Evolutionary conservation across 2,888 invertebrate species (phyloP), one percentile per base, ranked within the genome.

Genomic region (Himalopsyche anomala): DNA sequence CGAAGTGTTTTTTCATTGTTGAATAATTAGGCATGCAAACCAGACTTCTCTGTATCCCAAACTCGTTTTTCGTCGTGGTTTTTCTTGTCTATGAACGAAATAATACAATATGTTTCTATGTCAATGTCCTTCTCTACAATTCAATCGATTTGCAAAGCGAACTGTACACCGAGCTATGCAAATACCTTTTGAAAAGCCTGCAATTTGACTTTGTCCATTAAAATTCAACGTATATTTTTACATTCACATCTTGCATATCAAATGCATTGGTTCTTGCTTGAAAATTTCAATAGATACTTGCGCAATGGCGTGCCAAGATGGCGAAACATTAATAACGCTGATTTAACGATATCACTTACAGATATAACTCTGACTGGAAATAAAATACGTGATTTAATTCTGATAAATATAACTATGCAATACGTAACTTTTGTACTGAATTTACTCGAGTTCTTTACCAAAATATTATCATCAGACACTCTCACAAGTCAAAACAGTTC

Each of bases 171-270:
- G 62, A 19, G 6, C 28, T 62, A 62, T 62, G 62, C 62, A 62
- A 62, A 62, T 62, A 19, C 62, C 11, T 28, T 62, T 62, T 62
- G 19, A 62, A 62, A 62, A 19, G 62, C 19, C 62, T 19, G 62
- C 62, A 62, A 62, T 62, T 62, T 62, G 62, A 62, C 19, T 19
- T 62, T 62, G 1, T 62, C 62, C 62, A 62, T 62, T 62, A 62
- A 62, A 19, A 62, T 62, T 62, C 62, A 62, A 19, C 19, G 62
- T 62, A n/a, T 19, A 62, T 28, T 62, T 62, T 62, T 62, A 19
- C 51, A 15, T 62, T 62, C 62, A 62, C n/a, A 28, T 62, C 62
- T 62, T 62, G 62, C 62, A 62, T 62, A 62, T 28, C 62, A 62
- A 62, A 62, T 62, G 62, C 62, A 62, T 62, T 62, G 62, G 62